Conservation (phyloP, 2,888 invertebrate genomes). For the Melanostoma scalare region DNA sequence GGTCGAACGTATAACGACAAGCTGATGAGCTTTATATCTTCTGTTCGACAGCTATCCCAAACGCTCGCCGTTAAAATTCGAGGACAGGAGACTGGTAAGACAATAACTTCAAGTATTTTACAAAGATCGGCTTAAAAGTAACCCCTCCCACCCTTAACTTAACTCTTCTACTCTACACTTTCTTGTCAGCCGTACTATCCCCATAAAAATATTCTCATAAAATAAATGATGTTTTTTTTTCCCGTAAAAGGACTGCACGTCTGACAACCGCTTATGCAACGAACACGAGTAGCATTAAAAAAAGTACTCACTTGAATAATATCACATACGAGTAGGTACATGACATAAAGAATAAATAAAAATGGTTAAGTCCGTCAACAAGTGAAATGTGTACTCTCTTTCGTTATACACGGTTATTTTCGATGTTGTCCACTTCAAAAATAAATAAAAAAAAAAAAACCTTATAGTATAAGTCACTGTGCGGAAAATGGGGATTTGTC, state of each 20-base stretch:
- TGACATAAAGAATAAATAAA: conserved; percentile 31
- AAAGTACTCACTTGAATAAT: conserved; percentile 28
- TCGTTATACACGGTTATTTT: neutral
- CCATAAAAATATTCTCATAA: neutral
- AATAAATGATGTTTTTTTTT: conserved; percentile 18
- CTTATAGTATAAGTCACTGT: conserved; percentile 56
- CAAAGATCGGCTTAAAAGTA: too few species aligned
- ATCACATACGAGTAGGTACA: conserved; percentile 4
- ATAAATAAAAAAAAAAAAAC: conserved; percentile 31
- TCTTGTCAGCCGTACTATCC: conserved; percentile 34
- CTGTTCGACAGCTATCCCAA: too few species aligned
- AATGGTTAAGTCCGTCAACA: conserved; percentile 49
- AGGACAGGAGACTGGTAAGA: too few species aligned
- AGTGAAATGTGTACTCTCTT: neutral
- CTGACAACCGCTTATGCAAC: conserved; percentile 43
- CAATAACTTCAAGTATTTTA: too few species aligned
- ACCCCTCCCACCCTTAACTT: too few species aligned
- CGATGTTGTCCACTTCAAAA: conserved; percentile 5
- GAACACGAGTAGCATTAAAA: conserved; percentile 40
- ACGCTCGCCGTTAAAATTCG: too few species aligned
- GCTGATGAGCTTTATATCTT: too few species aligned
- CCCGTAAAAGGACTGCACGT: conserved; percentile 19
- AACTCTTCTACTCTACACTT: neutral
- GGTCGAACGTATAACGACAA: too few species aligned
- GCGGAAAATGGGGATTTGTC: conserved; percentile 57